These are phyloP conservation scores for Argyresthia goedartella DNA, from an alignment of 2,888 invertebrate species.

Conservation along the genomic window DNA sequence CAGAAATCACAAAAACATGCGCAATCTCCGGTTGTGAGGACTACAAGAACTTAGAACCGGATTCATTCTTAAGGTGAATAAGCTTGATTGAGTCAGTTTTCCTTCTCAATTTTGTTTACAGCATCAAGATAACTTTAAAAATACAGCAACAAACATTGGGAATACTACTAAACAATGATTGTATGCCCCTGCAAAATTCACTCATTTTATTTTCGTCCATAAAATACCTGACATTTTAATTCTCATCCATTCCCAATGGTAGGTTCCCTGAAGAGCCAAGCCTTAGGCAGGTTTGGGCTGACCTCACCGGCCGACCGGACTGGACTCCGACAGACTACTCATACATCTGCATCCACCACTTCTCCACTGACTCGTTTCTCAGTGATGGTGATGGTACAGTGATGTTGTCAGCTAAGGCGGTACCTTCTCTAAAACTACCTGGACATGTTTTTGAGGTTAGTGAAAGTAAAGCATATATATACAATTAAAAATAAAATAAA, in stretches of 20 bases:
- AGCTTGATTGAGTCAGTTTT: not conserved
- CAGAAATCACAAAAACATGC: slow-evolving; percentile 54
- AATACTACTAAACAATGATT: no score
- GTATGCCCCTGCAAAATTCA: no score
- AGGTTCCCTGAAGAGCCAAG: slow-evolving; percentile 56
- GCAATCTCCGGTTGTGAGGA: slow-evolving; percentile 60
- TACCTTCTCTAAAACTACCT: slow-evolving; percentile 54
- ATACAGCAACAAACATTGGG: no score
- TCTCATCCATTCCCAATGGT: no score
- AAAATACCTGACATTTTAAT: no score
- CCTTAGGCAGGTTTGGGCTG: slow-evolving; percentile 54
- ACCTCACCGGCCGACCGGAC: slow-evolving; percentile 54
- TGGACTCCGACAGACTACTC: slow-evolving; percentile 63
- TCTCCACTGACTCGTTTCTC: slow-evolving; percentile 56
- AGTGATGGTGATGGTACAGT: slow-evolving; percentile 40
- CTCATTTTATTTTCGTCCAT: not conserved
- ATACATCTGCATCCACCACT: slow-evolving; percentile 59
- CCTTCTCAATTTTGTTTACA: no score
- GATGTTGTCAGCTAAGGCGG: slow-evolving; percentile 47
- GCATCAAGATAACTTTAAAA: no score
- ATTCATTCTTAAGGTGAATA: slow-evolving; percentile 59
- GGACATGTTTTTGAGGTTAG: slow-evolving; percentile 56
- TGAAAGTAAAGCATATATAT: no score
- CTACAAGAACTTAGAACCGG: slow-evolving; percentile 46
- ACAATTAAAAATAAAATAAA: no score